Percentiles rank a stretch among this genome's conserved stretches.
These are phyloP conservation scores for Eriosoma lanigerum DNA, from an alignment of 1,140 invertebrate genomes.

Conservation along the genomic window DNA sequence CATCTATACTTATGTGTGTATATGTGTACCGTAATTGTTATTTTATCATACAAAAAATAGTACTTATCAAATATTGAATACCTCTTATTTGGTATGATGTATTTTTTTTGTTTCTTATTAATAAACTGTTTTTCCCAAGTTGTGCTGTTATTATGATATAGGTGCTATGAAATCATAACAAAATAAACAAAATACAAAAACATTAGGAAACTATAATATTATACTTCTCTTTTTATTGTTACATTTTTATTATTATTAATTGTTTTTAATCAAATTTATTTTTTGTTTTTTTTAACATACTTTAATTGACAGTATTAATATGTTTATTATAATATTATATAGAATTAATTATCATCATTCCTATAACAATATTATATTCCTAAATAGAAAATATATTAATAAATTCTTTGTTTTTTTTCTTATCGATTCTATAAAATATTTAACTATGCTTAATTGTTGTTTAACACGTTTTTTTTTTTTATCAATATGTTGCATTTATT, in stretches of 20 bases:
- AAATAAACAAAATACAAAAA: not conserved
- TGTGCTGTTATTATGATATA: not conserved
- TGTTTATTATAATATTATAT: not conserved
- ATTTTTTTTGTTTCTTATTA: no score
- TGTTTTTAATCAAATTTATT: not conserved
- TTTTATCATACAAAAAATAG: no score
- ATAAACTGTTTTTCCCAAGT: not conserved
- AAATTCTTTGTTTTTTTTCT: not conserved
- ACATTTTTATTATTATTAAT: not conserved
- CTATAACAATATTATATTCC: conserved; percentile 30
- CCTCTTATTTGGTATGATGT: no score
- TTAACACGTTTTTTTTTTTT: conserved; percentile 1
- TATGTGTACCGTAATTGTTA: no score
- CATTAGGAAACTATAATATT: not conserved
- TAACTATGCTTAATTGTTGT: not conserved
- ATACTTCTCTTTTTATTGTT: not conserved
- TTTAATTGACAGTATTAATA: conserved; percentile 34
- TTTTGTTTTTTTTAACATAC: conserved; percentile 4
- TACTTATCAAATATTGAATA: no score
- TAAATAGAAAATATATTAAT: conserved; percentile 4
- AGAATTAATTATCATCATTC: conserved; percentile 10
- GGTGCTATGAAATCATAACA: not conserved
- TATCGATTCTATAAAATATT: conserved; percentile 19
- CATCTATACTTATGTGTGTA: no score
- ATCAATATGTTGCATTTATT: conserved; percentile 19